Base-by-base conservation (phyloP, 2,797 vertebrate species). In the Orestias chungarensis region DNA sequence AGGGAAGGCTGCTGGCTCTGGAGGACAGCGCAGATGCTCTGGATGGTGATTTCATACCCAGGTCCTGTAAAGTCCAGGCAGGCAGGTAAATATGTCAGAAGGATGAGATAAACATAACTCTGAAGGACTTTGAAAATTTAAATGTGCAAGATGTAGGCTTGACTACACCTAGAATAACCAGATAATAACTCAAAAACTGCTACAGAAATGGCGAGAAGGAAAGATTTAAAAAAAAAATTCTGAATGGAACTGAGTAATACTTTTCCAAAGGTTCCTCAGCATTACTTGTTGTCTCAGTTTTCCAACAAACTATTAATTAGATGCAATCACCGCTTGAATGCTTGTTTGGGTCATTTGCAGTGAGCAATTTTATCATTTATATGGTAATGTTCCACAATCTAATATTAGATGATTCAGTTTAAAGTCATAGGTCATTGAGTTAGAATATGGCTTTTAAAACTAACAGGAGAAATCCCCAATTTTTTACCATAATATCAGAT, bases 1-100 rank as follows among this genome's bases (percentile, higher is more conserved):
- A 95, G 91, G 97, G 98, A 64, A 80, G 66, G 42, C 83, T 91
- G 84, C 86, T 96, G 87, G 38, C 87, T 81, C 92, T 97, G 89
- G 95, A 96, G 82, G 94, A 94, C 86, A 96, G 91, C 40, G 50
- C 80, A 46, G 86, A 86, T 57, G 91, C 90, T 66, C 94, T 98
- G 83, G 94, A 95, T 1, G 90, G 93, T 6, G 94, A 91, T 25
- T 96, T 99, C 89, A 81, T 81, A 73, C 90, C 93, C 54, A 93
- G 89, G 82, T 99, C 98, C 87, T 97, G 96, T 88, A 96, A 95
- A 88, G 94, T 99, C 80, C 83, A 96, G 80, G 92, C 94, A 81
- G 97, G 98, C 92, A 97, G 96, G 97, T 99, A 68, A 65, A 68
- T 10, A 62, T 18, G 10, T 9, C 23, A 9, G 0, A 66, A 49